Evolutionary conservation across 2,888 invertebrate genomes (phyloP).

Genomic region (Stenotaenia linearis): DNA sequence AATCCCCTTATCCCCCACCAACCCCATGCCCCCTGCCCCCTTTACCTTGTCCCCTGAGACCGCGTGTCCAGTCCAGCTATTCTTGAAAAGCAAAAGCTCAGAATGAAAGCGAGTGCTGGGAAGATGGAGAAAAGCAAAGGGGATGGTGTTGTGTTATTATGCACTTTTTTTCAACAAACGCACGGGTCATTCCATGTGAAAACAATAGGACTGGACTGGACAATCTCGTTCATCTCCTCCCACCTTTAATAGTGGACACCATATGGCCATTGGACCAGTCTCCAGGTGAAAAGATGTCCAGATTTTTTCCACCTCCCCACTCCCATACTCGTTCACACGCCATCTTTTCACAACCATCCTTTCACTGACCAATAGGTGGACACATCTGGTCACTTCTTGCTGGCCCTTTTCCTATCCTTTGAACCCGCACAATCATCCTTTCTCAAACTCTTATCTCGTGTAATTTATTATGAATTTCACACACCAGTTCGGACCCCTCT

Average conservation of each 20-base stretch:
- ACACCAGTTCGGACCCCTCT: background rate
- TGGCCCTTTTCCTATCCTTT: background rate
- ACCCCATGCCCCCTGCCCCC: background rate
- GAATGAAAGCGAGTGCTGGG: background rate
- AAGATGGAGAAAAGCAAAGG: background rate
- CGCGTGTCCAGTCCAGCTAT: background rate
- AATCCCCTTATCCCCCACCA: background rate
- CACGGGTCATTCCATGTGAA: background rate
- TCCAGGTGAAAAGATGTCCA: background rate
- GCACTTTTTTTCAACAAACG: background rate
- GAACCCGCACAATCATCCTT: background rate
- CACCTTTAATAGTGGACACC: conserved; percentile 2
- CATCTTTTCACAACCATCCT: background rate
- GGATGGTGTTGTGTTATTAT: background rate
- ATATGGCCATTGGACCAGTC: background rate
- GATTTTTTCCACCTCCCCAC: background rate
- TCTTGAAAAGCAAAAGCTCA: background rate
- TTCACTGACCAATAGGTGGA: background rate
- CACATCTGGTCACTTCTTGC: background rate
- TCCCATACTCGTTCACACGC: background rate
- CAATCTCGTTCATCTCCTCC: conserved; percentile 9
- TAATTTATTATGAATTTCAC: background rate
- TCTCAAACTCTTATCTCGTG: background rate
- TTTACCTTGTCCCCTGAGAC: background rate
- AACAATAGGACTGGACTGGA: conserved; percentile 3